Base-by-base conservation (phyloP, 64 coral and sea anemone species). In the Pachyseris speciosa region DNA sequence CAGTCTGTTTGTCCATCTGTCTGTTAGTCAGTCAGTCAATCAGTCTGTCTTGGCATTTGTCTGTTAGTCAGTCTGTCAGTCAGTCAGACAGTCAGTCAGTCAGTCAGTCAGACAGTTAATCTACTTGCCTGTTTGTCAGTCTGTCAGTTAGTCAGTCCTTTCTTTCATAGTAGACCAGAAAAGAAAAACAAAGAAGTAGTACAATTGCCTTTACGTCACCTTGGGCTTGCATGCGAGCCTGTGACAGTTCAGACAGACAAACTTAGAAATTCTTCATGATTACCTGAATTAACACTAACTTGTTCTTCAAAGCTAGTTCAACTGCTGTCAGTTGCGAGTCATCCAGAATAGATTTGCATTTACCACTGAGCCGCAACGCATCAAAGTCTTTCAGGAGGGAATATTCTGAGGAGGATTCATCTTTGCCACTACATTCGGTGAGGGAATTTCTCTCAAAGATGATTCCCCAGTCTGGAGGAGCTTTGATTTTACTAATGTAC, bases 271-370 rank as follows among this genome's bases (percentile, higher is more conserved):
- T 30, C 37, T 33, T 16, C 7, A 10, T 37, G 20, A 15, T 36
- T 37, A 95, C 93, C 93, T 95, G 93, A 41, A 95, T 94, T 28
- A 98, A 71, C 10, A 88, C 87, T 20, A 98, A 49, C n/a, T 76
- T 88, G 57, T 94, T 90, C 19, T 75, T 78, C 30, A 98, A 69
- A 17, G 84, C 92, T 48, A 87, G 30, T 41, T 94, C 84, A 22
- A 98, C 81, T 64, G 92, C 92, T 25, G 64, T 67, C 59, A 98
- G 83, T 68, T 98, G 95, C 15, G 91, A 94, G 26, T 94, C 87
- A 81, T 98, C 95, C 9, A 98, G 65, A 52, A 61, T 75, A 15
- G 69, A 28, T 45, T 88, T 41, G 51, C 6, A 64, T 13, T 25
- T n/a, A 31, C n/a, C 1, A 19, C 28, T 66, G 17, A 49, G 11